Percentiles rank a stretch among this genome's conserved stretches.
These are phyloP conservation scores for Notocelia uddmanniana DNA, from an alignment of 2,888 invertebrate species.

Conservation along the genomic window DNA sequence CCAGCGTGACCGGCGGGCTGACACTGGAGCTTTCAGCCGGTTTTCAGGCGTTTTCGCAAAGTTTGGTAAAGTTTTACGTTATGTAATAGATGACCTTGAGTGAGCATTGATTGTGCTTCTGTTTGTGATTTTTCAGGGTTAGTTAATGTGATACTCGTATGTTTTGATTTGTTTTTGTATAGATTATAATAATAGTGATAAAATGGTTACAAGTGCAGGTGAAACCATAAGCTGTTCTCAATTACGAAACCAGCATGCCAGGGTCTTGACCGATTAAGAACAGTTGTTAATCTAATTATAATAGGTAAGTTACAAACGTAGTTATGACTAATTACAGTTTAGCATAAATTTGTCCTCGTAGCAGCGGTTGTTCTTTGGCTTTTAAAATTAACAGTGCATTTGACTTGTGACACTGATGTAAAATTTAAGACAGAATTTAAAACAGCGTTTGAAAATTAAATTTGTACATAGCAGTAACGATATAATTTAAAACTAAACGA, in stretches of 20 bases:
- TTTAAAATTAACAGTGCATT: no score
- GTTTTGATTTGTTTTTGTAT: background rate
- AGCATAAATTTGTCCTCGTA: background rate
- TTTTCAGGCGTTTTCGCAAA: conserved; percentile 22
- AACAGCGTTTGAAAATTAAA: no score
- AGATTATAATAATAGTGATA: background rate
- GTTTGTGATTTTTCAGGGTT: background rate
- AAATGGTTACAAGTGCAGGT: no score
- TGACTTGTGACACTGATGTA: no score
- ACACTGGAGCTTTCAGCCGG: conserved; percentile 21
- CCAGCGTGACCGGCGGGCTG: conserved; percentile 2
- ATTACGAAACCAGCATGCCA: background rate
- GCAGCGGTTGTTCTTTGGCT: no score
- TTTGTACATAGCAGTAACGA: no score
- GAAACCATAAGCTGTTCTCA: no score
- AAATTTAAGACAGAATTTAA: no score
- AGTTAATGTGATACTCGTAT: background rate
- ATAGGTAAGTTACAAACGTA: background rate
- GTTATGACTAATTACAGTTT: background rate
- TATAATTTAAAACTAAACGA: no score
- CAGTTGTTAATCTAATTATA: background rate
- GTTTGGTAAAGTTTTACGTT: conserved; percentile 24
- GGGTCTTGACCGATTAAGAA: background rate
- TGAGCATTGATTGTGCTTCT: conserved; percentile 16
- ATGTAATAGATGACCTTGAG: conserved; percentile 19